Percentiles rank a stretch among this genome's conserved stretches.
These are phyloP conservation scores for Pammene fasciana DNA, from an alignment of 2,888 invertebrate genomes.

Conservation along the genomic window DNA sequence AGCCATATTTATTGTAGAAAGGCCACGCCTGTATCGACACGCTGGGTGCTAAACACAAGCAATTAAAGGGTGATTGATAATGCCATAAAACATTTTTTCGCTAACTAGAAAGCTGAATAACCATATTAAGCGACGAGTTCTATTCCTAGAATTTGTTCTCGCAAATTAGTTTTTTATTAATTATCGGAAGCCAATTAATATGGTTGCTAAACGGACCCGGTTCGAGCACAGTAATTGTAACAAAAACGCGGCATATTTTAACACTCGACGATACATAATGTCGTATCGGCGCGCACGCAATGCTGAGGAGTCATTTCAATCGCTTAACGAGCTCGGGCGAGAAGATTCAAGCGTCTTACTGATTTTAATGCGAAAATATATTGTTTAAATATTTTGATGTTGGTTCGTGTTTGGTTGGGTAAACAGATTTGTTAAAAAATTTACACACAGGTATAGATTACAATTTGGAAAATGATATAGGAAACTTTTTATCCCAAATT, in stretches of 20 bases:
- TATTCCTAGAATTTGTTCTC: conserved; percentile 45
- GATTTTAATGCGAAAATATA: background rate
- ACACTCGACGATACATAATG: conserved; percentile 47
- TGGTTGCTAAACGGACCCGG: conserved; percentile 43
- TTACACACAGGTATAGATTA: too few species aligned
- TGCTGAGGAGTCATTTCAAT: conserved; percentile 12
- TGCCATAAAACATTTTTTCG: conserved; percentile 37
- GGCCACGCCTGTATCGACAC: conserved; percentile 34
- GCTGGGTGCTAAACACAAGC: conserved; percentile 26
- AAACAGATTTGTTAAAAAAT: too few species aligned
- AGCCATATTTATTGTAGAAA: conserved; percentile 10
- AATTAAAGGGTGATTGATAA: conserved; percentile 33
- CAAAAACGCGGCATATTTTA: conserved; percentile 48
- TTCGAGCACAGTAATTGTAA: conserved; percentile 46
- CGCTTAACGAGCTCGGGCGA: background rate
- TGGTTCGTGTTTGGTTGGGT: background rate
- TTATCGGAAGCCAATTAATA: conserved; percentile 47
- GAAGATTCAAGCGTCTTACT: background rate
- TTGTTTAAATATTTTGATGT: background rate
- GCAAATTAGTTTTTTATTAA: conserved; percentile 44
- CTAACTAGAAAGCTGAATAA: conserved; percentile 6
- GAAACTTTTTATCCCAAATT: too few species aligned
- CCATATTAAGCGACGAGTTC: conserved; percentile 29
- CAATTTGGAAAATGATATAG: too few species aligned
- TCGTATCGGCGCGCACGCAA: conserved; percentile 51